Base-by-base conservation (phyloP, 1,140 invertebrate genomes). In the Procambarus clarkii region DNA sequence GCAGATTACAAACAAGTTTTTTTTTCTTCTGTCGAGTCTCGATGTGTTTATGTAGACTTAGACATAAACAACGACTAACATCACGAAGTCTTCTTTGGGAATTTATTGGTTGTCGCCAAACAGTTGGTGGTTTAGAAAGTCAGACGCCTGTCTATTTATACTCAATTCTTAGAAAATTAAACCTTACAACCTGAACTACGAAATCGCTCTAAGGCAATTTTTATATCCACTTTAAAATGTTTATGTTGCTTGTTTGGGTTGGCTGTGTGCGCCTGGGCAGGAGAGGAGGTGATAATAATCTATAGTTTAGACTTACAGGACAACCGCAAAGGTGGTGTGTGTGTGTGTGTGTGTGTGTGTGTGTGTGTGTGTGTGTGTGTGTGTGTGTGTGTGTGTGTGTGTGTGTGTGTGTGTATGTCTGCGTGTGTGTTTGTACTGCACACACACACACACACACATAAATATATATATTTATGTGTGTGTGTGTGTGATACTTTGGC, bases 1-100 rank as follows among this genome's bases (percentile, higher is more conserved):
- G 50, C 9, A 64, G 87, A 89, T 82, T 71, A 60, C 71, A 83
- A 74, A 89, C 87, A 45, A 58, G 87, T 89, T 83, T 54, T 71
- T 82, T 64, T 76, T 64, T 34, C 34, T 34, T 34, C 1, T 34
- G 34, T 34, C 34, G 64, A 58, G 54, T 15, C 45, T 81, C 79
- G 58, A 44, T 83, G 60, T 83, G 60, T 71, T 81, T 79, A 48
- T 64, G 86, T 71, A 45, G 54, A 88, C 81, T 44, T 88, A 81
- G 58, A 81, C 86, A 79, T 79, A 79, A 46, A 76, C 83, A 74
- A 45, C 7, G 45, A 21, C 3, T 71, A 44, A 44, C 83, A 50
- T 13, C 4, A 2, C 71, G 3, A 24, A 3, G 48, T 34, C 58
- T 64, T 18, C n/a, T 4, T 50, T 45, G 69, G 54, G 69, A 45